Evolutionary conservation across 2,797 vertebrate species (phyloP).

Genomic region (Glyptemys insculpta): DNA sequence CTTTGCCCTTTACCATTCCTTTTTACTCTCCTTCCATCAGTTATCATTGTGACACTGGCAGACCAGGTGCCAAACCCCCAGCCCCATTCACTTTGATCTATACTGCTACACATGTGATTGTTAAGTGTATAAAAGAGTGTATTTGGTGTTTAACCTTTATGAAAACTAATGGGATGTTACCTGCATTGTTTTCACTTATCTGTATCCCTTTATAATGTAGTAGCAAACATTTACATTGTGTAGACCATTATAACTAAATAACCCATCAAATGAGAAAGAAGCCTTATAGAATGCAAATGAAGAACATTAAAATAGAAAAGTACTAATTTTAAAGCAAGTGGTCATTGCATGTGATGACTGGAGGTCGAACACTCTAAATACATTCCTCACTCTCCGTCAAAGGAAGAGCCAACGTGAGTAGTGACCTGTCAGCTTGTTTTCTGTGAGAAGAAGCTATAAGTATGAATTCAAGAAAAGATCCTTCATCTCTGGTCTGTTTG

Average conservation of each 20-base stretch:
- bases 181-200: no score
- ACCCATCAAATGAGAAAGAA: no score
- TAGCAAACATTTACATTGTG: no score
- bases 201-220: no score
- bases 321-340: not conserved
- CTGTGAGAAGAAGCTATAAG: not conserved
- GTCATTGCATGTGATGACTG: not conserved
- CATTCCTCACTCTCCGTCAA: not conserved
- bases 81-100: no score
- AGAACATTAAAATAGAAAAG: not conserved
- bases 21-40: not conserved
- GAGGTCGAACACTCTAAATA: not conserved
- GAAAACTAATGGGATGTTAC: no score
- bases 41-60: not conserved
- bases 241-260: no score
- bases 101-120: no score
- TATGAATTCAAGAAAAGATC: not conserved
- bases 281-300: not conserved
- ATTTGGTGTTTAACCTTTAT: no score
- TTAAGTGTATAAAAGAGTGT: no score
- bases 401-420: not conserved
- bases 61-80: no score
- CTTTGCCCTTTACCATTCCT: not conserved
- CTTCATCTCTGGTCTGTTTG: not conserved
- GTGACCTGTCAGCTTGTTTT: not conserved